These are phyloP conservation scores for Cisticola juncidis DNA, from an alignment of 2,113 vertebrate genomes.

Conservation along the genomic window DNA sequence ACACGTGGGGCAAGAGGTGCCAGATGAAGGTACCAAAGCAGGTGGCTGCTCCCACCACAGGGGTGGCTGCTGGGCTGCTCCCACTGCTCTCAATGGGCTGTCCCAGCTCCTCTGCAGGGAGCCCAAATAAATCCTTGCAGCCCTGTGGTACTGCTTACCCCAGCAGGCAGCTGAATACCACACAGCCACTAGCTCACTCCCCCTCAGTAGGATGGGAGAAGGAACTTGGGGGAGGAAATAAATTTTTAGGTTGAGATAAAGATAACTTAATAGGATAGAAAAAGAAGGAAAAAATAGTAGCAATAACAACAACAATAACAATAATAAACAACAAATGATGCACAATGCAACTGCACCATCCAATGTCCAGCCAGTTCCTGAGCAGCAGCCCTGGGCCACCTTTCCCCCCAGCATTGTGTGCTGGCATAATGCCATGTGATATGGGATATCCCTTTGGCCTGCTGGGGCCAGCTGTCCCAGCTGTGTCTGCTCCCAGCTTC, in stretches of 20 bases:
- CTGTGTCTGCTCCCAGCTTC: not conserved
- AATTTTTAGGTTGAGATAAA: not conserved
- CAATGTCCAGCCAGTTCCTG: not conserved
- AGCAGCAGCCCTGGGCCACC: not conserved
- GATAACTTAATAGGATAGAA: not conserved
- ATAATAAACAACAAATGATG: not conserved
- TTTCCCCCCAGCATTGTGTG: not conserved
- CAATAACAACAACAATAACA: not conserved
- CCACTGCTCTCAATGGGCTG: not conserved
- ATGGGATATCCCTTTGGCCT: not conserved
- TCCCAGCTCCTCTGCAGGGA: not conserved
- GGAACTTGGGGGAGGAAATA: not conserved
- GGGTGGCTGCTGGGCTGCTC: not conserved
- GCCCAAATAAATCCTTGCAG: not conserved
- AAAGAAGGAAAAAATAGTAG: not conserved
- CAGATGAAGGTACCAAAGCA: not conserved
- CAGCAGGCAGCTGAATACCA: not conserved
- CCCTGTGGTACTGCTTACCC: too few species aligned
- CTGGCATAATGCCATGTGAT: not conserved
- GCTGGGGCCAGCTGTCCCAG: not conserved
- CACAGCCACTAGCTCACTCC: not conserved
- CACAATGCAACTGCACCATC: not conserved
- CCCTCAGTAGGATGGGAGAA: not conserved
- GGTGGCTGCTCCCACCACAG: accelerated
- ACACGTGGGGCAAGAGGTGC: accelerated